phyloP scores from a whole-genome alignment of 2,113 vertebrate species.

The Myiozetetes cayanensis region DNA sequence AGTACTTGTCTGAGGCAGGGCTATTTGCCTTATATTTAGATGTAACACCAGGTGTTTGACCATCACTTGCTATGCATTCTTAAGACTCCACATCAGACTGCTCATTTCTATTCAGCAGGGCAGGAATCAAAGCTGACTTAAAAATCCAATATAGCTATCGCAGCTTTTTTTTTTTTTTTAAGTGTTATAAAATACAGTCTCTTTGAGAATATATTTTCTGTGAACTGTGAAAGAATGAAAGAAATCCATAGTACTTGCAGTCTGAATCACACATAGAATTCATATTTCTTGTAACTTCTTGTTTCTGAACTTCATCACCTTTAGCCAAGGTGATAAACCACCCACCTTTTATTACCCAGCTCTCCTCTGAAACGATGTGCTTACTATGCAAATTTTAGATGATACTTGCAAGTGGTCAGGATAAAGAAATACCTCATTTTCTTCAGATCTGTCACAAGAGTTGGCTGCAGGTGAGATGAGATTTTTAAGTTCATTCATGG shows the following conservation, averaged over 20 bases:
- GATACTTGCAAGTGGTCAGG: not conserved
- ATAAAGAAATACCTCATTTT: not conserved
- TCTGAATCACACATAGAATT: not conserved
- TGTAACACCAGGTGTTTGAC: not conserved
- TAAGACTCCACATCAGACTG: not conserved
- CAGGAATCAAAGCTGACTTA: constrained; percentile 48
- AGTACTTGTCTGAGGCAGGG: not conserved
- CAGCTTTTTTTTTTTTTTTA: not conserved
- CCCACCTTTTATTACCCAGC: not conserved
- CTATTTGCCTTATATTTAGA: not conserved
- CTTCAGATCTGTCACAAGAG: not conserved
- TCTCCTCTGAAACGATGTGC: not conserved
- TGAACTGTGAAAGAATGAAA: constrained; percentile 39
- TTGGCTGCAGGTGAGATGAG: not conserved
- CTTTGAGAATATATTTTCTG: constrained; percentile 38
- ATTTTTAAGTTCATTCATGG: not conserved
- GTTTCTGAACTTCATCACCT: constrained; percentile 17
- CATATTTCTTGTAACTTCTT: not conserved
- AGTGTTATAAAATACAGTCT: constrained; percentile 4
- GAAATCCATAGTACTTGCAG: not conserved
- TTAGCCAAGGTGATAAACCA: constrained; percentile 33
- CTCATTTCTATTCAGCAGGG: not conserved
- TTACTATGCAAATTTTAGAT: not conserved
- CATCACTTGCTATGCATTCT: not conserved
- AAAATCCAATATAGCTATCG: constrained; percentile 17